phyloP scores from a whole-genome alignment of 2,113 vertebrate species.

The Abramis brama region DNA sequence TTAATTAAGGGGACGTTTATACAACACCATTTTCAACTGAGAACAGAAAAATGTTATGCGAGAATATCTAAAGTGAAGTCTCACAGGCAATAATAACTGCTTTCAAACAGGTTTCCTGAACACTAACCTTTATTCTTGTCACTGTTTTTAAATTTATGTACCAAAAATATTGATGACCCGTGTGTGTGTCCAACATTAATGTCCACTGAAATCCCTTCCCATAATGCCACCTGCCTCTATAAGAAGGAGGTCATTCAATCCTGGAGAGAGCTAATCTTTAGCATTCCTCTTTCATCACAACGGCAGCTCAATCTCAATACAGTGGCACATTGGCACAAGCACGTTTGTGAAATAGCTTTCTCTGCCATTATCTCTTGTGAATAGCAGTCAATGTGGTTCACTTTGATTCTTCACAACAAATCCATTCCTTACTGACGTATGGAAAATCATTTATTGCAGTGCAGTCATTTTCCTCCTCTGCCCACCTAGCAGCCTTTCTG shows the following conservation, averaged over 20 bases:
- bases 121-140: not conserved
- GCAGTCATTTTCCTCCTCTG: too few relatives aligned
- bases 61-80: too few relatives aligned
- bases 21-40: too few relatives aligned
- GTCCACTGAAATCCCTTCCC: not conserved
- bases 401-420: not conserved
- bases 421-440: not conserved
- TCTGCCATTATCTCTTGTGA: not conserved
- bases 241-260: not conserved
- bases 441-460: too few relatives aligned
- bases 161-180: not conserved
- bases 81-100: not conserved
- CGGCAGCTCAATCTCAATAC: not conserved
- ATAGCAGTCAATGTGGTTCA: not conserved
- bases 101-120: not conserved
- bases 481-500: too few relatives aligned
- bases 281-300: not conserved
- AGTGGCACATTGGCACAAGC: not conserved
- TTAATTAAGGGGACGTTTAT: too few relatives aligned
- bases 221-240: not conserved
- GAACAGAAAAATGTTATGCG: too few relatives aligned
- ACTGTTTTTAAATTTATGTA: not conserved
- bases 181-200: not conserved
- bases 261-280: not conserved
- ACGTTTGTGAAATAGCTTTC: not conserved